phyloP scores from a whole-genome alignment of 2,113 vertebrate species.

The Leucopsar rothschildi region DNA sequence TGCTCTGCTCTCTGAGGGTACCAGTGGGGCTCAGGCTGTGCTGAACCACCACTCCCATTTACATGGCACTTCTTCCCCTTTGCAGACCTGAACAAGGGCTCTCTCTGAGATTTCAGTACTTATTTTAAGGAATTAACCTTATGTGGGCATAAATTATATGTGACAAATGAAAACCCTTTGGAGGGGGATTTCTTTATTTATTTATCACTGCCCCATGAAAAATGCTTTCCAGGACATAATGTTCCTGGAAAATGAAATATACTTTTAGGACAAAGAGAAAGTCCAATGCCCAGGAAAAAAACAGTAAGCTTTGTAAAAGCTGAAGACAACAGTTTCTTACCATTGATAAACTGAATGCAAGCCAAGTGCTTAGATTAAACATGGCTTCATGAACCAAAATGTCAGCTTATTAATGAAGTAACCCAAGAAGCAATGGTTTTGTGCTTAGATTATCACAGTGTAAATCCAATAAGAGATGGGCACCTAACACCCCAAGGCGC shows the following conservation, averaged over 20 bases:
- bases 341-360: neutral
- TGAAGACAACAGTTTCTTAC: neutral
- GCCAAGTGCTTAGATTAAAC: neutral
- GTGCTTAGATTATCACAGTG: neutral
- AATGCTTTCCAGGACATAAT: slow-evolving; percentile 49
- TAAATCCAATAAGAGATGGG: slow-evolving; percentile 34
- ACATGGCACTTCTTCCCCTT: neutral
- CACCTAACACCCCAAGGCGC: neutral
- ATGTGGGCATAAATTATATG: slow-evolving; percentile 68
- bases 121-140: slow-evolving; percentile 73
- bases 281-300: neutral
- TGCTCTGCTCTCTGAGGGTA: slow-evolving; percentile 34
- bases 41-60: slow-evolving; percentile 43
- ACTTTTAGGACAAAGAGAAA: neutral
- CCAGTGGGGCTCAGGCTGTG: slow-evolving; percentile 34
- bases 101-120: slow-evolving; percentile 69
- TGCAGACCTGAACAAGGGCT: slow-evolving; percentile 47
- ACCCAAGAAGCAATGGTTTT: neutral
- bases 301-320: neutral
- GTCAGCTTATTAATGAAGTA: neutral
- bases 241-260: neutral
- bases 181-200: neutral
- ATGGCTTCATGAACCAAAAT: neutral
- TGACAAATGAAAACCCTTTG: slow-evolving; percentile 64
- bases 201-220: neutral